Conservation (phyloP, 2,797 vertebrate genomes). For the Acrossocheilus wenchowensis region DNA sequence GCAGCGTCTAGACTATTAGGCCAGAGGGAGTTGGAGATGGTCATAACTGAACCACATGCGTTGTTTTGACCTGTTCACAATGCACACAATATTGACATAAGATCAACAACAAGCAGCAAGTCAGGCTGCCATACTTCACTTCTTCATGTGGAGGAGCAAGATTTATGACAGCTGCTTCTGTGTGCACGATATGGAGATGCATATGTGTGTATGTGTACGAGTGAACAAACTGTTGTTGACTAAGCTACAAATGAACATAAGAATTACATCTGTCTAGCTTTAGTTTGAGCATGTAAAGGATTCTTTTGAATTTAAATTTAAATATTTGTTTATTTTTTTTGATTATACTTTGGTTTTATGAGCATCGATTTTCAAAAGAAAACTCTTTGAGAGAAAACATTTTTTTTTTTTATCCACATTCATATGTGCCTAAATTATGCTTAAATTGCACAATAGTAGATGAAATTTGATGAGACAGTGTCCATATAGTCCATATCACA, state of each 20-base stretch:
- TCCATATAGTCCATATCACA: neutral
- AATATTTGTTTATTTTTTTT: neutral
- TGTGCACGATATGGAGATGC: neutral
- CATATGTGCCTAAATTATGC: neutral
- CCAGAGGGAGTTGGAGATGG: constrained; percentile 10
- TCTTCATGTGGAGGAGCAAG: neutral
- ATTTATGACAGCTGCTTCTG: constrained; percentile 1
- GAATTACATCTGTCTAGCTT: neutral
- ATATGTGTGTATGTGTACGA: neutral
- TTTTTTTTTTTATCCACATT: neutral
- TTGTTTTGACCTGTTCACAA: constrained; percentile 29
- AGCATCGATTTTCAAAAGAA: neutral
- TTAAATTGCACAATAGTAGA: neutral
- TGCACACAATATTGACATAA: constrained; percentile 18
- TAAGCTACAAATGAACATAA: neutral
- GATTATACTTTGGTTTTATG: neutral
- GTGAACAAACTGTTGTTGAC: neutral
- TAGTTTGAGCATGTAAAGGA: too few relatives aligned
- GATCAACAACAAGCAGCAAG: constrained; percentile 12
- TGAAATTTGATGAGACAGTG: neutral
- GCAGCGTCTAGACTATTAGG: neutral
- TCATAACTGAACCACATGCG: neutral
- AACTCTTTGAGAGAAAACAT: neutral
- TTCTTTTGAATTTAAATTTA: neutral
- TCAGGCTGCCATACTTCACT: neutral